Conservation (phyloP, 2,888 invertebrate genomes). For the Sminthurinus aureus region DNA sequence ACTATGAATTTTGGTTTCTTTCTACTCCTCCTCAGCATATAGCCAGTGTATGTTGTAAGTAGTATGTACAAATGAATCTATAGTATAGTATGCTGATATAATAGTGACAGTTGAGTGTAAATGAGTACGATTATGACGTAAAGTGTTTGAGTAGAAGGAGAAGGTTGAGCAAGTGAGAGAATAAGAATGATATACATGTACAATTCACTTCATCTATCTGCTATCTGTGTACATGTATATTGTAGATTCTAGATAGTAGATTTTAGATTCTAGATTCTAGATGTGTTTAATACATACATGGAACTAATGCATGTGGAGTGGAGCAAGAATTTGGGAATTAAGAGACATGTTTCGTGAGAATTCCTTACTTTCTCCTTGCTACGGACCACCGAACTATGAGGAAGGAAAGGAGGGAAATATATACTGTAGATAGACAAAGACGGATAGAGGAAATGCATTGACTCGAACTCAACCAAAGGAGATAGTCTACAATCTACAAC, state of each 20-base stretch:
- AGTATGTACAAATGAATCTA: background rate
- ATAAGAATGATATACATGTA: no score
- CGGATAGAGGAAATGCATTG: constrained; percentile 2
- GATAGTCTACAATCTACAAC: background rate
- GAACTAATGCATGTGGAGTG: constrained; percentile 30
- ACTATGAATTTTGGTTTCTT: no score
- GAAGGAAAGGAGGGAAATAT: background rate
- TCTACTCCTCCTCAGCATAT: no score
- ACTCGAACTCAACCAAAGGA: background rate
- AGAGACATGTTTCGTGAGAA: constrained; percentile 28
- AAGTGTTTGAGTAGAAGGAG: constrained; percentile 42
- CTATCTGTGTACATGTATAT: no score
- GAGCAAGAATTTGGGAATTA: constrained; percentile 41
- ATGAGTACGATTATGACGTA: constrained; percentile 48
- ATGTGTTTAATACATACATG: background rate
- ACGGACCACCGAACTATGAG: background rate
- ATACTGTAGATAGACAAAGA: background rate
- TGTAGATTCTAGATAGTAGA: no score
- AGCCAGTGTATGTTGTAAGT: no score
- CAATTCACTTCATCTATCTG: no score
- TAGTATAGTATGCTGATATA: background rate
- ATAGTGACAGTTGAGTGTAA: constrained; percentile 35
- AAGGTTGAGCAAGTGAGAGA: background rate
- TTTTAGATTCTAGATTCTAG: no score
- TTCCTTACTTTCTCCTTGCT: background rate